Evolutionary conservation across 2,113 vertebrate species (phyloP).

Genomic region (Phalacrocorax carbo): DNA sequence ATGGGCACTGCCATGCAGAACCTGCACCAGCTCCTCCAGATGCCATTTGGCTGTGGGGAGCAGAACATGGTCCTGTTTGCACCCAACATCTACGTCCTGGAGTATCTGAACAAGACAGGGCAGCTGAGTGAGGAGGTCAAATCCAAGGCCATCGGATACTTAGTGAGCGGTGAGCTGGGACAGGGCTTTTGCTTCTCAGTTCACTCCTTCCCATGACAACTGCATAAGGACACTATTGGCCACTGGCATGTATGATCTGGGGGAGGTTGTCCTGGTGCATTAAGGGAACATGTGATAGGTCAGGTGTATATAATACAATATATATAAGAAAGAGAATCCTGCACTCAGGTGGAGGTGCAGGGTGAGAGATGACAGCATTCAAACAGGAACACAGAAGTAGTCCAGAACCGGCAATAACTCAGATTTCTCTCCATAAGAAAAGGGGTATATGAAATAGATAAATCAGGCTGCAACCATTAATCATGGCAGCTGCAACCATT

Average conservation of each 20-base stretch:
- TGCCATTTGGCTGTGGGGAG: constrained; percentile 90
- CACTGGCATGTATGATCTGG: not conserved
- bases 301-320: not conserved
- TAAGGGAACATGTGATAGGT: not conserved
- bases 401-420: not conserved
- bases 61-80: constrained; percentile 89
- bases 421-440: not conserved
- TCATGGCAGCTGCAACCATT: not conserved
- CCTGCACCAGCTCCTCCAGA: constrained; percentile 79
- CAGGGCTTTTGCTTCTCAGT: not conserved
- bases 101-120: constrained; percentile 82
- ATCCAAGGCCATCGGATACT: constrained; percentile 75
- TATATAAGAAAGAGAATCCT: not conserved
- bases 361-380: not conserved
- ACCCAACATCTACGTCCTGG: constrained; percentile 87
- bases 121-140: constrained; percentile 78
- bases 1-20: constrained; percentile 83
- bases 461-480: not conserved
- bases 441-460: not conserved
- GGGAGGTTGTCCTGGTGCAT: not conserved
- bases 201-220: not conserved
- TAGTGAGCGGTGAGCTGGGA: constrained; percentile 78
- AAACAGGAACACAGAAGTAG: not conserved
- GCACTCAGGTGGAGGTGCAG: not conserved
- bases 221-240: not conserved